Conservation (phyloP, 1,140 invertebrate genomes). For the Apis florea region DNA sequence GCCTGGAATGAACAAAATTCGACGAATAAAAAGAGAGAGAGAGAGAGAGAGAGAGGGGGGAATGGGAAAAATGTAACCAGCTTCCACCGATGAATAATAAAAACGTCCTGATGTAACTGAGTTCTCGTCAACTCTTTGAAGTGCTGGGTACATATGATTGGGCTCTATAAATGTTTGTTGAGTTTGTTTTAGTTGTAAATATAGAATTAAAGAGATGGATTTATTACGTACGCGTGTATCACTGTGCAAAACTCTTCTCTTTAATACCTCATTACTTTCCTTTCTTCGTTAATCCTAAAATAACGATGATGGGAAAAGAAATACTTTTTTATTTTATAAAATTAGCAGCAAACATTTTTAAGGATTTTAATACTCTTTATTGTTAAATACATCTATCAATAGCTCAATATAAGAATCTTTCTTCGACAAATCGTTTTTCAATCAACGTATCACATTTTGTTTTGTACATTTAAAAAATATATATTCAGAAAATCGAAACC, state of each 20-base stretch:
- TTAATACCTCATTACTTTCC: background rate
- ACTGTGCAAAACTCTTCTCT: background rate
- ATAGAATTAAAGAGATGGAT: background rate
- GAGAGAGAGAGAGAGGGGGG: slow-evolving; percentile 1
- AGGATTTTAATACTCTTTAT: no score
- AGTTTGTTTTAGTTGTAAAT: slow-evolving; percentile 16
- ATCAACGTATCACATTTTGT: no score
- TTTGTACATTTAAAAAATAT: no score
- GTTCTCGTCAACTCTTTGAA: slow-evolving; percentile 10
- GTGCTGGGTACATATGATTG: slow-evolving; percentile 4
- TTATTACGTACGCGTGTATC: background rate
- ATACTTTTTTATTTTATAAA: no score
- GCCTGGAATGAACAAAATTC: slow-evolving; percentile 21
- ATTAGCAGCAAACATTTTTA: no score
- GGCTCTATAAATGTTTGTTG: slow-evolving; percentile 10
- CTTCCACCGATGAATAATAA: slow-evolving; percentile 22
- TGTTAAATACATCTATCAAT: no score
- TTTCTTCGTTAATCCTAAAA: background rate
- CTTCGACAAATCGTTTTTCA: no score
- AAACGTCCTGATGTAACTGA: background rate
- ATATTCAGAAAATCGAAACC: no score
- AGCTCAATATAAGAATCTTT: no score
- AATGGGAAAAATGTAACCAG: slow-evolving; percentile 27
- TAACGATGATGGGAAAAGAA: no score
- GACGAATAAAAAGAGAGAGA: background rate